Evolutionary conservation across 2,888 invertebrate genomes (phyloP), one percentile per base, ranked within the genome.

Genomic region (Tipula vernalis): DNA sequence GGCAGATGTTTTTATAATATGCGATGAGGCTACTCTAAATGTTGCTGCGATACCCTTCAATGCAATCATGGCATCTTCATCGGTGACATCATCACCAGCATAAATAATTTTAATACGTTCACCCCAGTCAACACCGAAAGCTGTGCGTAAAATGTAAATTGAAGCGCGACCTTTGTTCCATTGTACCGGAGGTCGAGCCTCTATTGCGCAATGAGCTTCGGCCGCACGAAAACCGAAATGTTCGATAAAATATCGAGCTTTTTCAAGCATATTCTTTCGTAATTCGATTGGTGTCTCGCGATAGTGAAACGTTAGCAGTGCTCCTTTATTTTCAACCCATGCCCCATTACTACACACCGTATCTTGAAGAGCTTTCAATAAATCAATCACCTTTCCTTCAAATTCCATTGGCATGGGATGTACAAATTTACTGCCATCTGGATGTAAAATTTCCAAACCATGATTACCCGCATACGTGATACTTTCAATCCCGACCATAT

Each of bases 41-140:
- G 97, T 97, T 0, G 97, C 96, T 0, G 97, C 97, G 97, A 98
- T 97, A 91, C 97, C 97, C 93, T 97, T 97, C 87, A 97, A 92
- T 0, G 97, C 96, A 94, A 94, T 93, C 96, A 97, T 97, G 83
- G 97, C 97, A 90, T 97, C 97, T 91, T 97, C 97, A 90, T 97
- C 97, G 0, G 97, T 97, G 86, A 94, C 94, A 92, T 97, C 97
- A 90, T 97, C 97, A 88, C 97, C 97, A 85, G 95, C 97, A 89
- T 97, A 97, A 89, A 97, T 97, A 88, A 97, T 96, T 89, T 97
- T 94, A 89, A 97, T 96, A 87, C 97, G 93, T 90, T 97, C 97
- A 90, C 96, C 96, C 97, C 97, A 98, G 91, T 98, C 97, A 28
- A 97, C 94, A 0, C 97, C 98, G 90, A 97, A 98, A 0, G 97